Evolutionary conservation across 2,888 invertebrate species (phyloP), one percentile per base, ranked within the genome.

Genomic region (Macrophya alboannulata): DNA sequence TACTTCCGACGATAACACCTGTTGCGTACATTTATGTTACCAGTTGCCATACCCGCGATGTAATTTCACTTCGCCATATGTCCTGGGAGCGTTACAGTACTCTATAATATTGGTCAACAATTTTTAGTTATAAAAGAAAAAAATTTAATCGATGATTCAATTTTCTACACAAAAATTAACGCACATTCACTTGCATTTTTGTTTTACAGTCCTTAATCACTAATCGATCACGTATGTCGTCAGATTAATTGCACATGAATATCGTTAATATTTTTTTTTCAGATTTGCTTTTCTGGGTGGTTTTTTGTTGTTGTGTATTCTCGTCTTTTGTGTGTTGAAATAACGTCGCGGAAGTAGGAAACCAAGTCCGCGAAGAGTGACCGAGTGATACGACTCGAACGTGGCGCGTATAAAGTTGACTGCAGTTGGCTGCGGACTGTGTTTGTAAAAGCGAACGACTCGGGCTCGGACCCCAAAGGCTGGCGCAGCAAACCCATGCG

Each of bases 401-500:
- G 83, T 45, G 59, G 81, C 68, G 48, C 51, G 55, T 55, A 55
- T 55, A 83, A 83, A 83, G 68, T 71, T 83, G 83, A 83, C 83
- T 83, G 83, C 83, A 71, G 83, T 83, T 68, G 71, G 68, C 37
- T 83, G 45, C 81, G 62, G 59, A 51, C 43, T 37, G 83, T 68
- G 83, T 68, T 83, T 71, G 68, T 65, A 83, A 68, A 65, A 71
- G 91, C 88, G 90, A 92, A 90, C 92, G 92, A 91, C 88, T 82
- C 84, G 83, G 83, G 68, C 68, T 83, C 92, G 90, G 90, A 90
- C 92, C 93, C 92, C 92, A 90, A 92, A 91, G 92, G 89, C 45
- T 68, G 90, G 91, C 92, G 90, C 83, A 68, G 83, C 90, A 89
- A 89, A 90, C 88, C 91, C 92, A 93, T 92, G 93, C 93, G 92